Percentiles rank a stretch among this genome's conserved stretches.
Conservation (phyloP, 2,113 vertebrate genomes). For the Panthera tigris region DNA sequence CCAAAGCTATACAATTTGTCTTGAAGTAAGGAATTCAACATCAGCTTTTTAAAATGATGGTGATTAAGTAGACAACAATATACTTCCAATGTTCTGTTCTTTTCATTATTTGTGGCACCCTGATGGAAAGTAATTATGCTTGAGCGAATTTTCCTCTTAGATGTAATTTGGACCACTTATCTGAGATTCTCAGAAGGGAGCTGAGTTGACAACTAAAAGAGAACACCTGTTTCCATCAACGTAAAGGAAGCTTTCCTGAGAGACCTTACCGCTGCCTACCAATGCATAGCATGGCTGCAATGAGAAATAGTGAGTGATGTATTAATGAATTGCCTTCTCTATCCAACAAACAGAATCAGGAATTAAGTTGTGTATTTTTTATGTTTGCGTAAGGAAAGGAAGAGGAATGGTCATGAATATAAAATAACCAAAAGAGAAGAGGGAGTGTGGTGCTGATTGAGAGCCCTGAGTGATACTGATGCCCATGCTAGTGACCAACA, state of each 20-base stretch:
- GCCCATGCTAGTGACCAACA: neutral
- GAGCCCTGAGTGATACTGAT: neutral
- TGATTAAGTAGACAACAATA: constrained; percentile 78
- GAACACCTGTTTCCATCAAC: constrained; percentile 82
- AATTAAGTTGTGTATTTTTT: neutral
- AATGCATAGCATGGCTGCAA: constrained; percentile 53
- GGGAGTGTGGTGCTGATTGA: neutral
- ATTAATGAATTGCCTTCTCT: constrained; percentile 38
- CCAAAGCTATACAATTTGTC: constrained; percentile 68
- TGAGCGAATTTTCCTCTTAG: constrained; percentile 79
- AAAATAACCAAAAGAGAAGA: neutral
- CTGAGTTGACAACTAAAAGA: constrained; percentile 75
- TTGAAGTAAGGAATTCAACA: constrained; percentile 75
- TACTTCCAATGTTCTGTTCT: constrained; percentile 66
- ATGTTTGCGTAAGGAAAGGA: neutral
- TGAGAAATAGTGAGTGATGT: constrained; percentile 49
- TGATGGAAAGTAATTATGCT: constrained; percentile 84
- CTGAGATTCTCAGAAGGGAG: constrained; percentile 78
- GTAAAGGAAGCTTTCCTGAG: constrained; percentile 64
- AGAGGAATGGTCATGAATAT: neutral
- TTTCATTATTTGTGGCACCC: constrained; percentile 76
- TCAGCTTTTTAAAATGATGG: constrained; percentile 75
- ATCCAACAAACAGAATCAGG: constrained; percentile 3
- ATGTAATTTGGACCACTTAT: constrained; percentile 85
- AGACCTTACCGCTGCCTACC: constrained; percentile 36